Base-by-base conservation (phyloP, 2,113 vertebrate species). In the Megaceryle torquata region DNA sequence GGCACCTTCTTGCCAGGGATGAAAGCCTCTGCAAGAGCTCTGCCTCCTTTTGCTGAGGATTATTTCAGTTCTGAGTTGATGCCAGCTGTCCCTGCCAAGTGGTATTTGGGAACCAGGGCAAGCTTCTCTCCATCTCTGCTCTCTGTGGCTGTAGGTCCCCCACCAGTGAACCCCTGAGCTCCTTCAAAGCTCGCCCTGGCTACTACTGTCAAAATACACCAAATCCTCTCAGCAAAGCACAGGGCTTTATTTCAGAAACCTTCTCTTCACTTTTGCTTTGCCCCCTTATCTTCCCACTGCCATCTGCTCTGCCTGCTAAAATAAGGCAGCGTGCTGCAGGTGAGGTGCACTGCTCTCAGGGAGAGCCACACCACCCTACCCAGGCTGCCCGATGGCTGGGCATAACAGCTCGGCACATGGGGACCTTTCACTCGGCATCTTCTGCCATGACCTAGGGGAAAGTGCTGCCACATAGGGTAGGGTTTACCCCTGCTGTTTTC, bases 271-370 rank as follows among this genome's bases (percentile, higher is more conserved):
- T 91, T 77, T 68, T 95, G 54, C 95, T 53, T 86, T 93, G 63
- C 88, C 54, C 82, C 64, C 80, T 93, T 82, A 43, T 93, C 95
- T 95, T 94, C 94, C 95, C 95, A 95, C 92, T 53, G 60, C 95
- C 95, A 96, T 97, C 94, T 96, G 93, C 82, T 94, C 90, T 64
- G 90, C 83, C 68, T 94, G 75, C 89, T 93, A 96, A 95, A 97
- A 94, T 91, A 96, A 96, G 93, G 80, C 90, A 41, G 72, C 1
- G 3, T 64, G 86, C 88, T 67, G 88, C 0, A 60, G 86, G 48
- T 46, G 24, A 67, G 83, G n/a, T 12, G 88, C 76, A 92, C 92
- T 16, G 56, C 10, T 56, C 82, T 61, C 13, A 0, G 82, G 60
- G 68, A 69, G 75, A 71, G 53, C 77, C 29, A 2, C 5, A 4